Base-by-base conservation (phyloP, 2,888 invertebrate species). In the Caenorhabditis japonica region DNA sequence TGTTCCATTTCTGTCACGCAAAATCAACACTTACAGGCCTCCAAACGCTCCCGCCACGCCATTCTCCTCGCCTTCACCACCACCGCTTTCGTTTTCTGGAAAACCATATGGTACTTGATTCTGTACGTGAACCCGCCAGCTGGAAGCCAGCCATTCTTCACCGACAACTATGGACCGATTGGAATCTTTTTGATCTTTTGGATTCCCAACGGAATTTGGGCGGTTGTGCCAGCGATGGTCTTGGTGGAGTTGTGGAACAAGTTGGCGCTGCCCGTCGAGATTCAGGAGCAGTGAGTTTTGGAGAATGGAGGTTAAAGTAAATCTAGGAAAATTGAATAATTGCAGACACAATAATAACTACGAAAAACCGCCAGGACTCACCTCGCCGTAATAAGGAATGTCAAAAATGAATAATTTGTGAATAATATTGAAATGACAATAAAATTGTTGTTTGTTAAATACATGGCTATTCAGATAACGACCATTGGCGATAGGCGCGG, bases 41-140 rank as follows among this genome's bases (percentile, higher is more conserved):
- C 75, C 7, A 53, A 64, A 17, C 38, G 77, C 7, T 85, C 85
- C 12, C 81, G 80, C 3, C 85, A 85, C 64, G 75, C 85, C 5
- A 59, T 84, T 12, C 70, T 85, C 21, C 71, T 79, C 21, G 76
- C 83, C 15, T 85, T 85, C 78, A 81, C 81, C 15, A 80, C 82
- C 1, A 72, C 56, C 21, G 81, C 80, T 1, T 80, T 85, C 61
- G 83, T 83, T 15, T 85, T 84, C 79, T 85, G 85, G 85, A 85
- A 85, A 73, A 85, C 85, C 0, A 64, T 83, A 44, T 77, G 83
- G 76, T 85, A 79, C 71, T 62, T 85, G 55, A 62, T 76, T 0
- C 66, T 85, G 27, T 85, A 83, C 75, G 74, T 85, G 19, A 46
- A 44, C 10, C 82, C 78, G 47, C 83, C 83, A 19, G 69, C 71